Evolutionary conservation across 2,888 invertebrate genomes (phyloP).

Genomic region (Chydorus sphaericus): DNA sequence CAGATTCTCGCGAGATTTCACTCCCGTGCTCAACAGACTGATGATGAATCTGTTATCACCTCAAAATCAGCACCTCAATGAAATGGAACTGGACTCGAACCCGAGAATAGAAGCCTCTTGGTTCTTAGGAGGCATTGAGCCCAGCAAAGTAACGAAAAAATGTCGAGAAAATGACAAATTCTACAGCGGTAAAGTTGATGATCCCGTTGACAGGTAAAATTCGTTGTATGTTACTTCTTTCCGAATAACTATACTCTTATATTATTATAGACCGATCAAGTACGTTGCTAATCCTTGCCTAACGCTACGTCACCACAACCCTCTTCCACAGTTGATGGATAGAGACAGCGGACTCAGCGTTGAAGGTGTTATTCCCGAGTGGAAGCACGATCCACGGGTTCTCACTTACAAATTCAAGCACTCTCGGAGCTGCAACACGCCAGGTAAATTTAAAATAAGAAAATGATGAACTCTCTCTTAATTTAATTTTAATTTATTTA

Average conservation of each 20-base stretch:
- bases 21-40: neutral
- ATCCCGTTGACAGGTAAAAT: slow-evolving; percentile 19
- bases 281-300: slow-evolving; percentile 53
- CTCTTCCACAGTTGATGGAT: slow-evolving; percentile 44
- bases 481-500: neutral
- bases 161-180: slow-evolving; percentile 5
- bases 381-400: slow-evolving; percentile 39
- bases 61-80: slow-evolving; percentile 17
- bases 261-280: slow-evolving; percentile 40
- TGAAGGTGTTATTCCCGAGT: slow-evolving; percentile 19
- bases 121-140: slow-evolving; percentile 57
- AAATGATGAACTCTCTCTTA: too few species aligned
- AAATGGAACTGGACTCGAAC: slow-evolving; percentile 50
- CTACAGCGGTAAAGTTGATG: slow-evolving; percentile 13
- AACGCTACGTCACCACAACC: slow-evolving; percentile 49
- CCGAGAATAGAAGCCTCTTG: slow-evolving; percentile 76
- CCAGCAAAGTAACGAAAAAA: slow-evolving; percentile 33
- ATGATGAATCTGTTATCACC: neutral
- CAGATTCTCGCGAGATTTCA: neutral
- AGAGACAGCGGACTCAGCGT: slow-evolving; percentile 21
- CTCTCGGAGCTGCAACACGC: slow-evolving; percentile 54
- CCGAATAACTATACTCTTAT: slow-evolving; percentile 7
- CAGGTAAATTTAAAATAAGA: slow-evolving; percentile 42
- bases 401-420: slow-evolving; percentile 41
- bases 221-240: slow-evolving; percentile 6